phyloP scores from a whole-genome alignment of 2,113 vertebrate species.

The Ceyx cyanopectus region DNA sequence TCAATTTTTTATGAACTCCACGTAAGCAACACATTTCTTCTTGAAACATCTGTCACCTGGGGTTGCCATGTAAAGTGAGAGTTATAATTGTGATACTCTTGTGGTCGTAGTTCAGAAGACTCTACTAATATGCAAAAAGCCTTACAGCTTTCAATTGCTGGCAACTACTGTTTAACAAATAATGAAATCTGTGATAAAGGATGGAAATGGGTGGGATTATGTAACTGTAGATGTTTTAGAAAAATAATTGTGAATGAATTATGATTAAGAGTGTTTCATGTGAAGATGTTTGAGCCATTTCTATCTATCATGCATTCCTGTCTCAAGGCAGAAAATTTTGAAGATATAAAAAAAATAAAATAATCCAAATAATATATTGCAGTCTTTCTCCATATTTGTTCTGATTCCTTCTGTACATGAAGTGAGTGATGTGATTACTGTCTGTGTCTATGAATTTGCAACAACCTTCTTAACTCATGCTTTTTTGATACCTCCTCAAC shows the following conservation, averaged over 20 bases:
- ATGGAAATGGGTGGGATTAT: slow-evolving; percentile 79
- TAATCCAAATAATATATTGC: slow-evolving; percentile 77
- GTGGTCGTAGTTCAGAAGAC: slow-evolving; percentile 77
- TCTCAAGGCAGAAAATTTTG: slow-evolving; percentile 91
- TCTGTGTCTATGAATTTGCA: background rate
- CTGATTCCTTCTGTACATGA: background rate
- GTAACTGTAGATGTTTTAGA: slow-evolving; percentile 81
- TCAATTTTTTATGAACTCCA: slow-evolving; percentile 48
- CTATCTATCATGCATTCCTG: slow-evolving; percentile 97
- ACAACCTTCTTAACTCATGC: background rate
- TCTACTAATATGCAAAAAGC: slow-evolving; percentile 81
- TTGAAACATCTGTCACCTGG: slow-evolving; percentile 60
- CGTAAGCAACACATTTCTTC: slow-evolving; percentile 59
- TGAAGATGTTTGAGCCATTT: slow-evolving; percentile 97
- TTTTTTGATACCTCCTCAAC: background rate
- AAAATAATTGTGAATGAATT: slow-evolving; percentile 85
- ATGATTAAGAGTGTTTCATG: slow-evolving; percentile 87
- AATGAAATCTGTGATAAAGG: slow-evolving; percentile 83
- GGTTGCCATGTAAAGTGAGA: slow-evolving; percentile 78
- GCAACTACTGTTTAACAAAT: slow-evolving; percentile 83
- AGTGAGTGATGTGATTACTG: background rate
- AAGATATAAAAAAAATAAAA: slow-evolving; percentile 89
- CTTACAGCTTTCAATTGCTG: slow-evolving; percentile 77
- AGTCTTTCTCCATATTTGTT: background rate
- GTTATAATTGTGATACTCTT: slow-evolving; percentile 69